A percentile compares a stretch with the other conserved stretches of the same genome.
phyloP scores from a whole-genome alignment of 2,888 invertebrate genomes.

The Drosophila antonietae region DNA sequence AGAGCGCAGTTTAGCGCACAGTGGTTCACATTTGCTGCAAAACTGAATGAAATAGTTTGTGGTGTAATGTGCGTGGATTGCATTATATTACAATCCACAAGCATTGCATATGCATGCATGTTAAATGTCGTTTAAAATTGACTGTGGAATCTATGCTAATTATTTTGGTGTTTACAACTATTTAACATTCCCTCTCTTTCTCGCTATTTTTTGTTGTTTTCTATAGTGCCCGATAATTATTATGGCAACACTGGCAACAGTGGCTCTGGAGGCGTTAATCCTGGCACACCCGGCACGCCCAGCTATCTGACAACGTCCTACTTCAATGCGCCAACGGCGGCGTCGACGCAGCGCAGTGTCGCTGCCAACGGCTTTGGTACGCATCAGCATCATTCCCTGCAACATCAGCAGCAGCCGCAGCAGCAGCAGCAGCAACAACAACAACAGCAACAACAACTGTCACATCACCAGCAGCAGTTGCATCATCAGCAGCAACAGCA shows the following conservation, averaged over 20 bases:
- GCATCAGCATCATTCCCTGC: conserved; percentile 84
- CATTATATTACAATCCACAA: neutral
- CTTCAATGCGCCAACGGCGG: conserved; percentile 84
- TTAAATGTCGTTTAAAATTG: neutral
- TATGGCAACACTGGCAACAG: conserved; percentile 71
- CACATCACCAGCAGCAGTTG: conserved; percentile 52
- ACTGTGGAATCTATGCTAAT: neutral
- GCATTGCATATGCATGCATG: neutral
- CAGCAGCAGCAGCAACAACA: conserved; percentile 82
- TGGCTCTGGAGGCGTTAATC: conserved; percentile 54
- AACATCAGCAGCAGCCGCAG: conserved; percentile 84
- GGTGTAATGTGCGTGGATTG: neutral
- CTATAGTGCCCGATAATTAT: conserved; percentile 88
- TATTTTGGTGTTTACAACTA: neutral
- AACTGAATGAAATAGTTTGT: neutral
- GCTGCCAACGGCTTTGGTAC: conserved; percentile 80
- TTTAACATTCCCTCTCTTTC: neutral
- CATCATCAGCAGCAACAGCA: conserved; percentile 57
- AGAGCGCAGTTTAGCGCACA: conserved; percentile 31
- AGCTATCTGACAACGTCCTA: conserved; percentile 81
- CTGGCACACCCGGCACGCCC: conserved; percentile 60
- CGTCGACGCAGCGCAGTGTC: conserved; percentile 68
- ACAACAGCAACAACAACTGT: conserved; percentile 65
- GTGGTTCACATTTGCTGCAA: conserved; percentile 37
- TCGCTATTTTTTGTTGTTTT: neutral